Percentiles rank a stretch among this genome's conserved stretches.
Conservation (phyloP, 1,140 invertebrate genomes). For the Araneus ventricosus region DNA sequence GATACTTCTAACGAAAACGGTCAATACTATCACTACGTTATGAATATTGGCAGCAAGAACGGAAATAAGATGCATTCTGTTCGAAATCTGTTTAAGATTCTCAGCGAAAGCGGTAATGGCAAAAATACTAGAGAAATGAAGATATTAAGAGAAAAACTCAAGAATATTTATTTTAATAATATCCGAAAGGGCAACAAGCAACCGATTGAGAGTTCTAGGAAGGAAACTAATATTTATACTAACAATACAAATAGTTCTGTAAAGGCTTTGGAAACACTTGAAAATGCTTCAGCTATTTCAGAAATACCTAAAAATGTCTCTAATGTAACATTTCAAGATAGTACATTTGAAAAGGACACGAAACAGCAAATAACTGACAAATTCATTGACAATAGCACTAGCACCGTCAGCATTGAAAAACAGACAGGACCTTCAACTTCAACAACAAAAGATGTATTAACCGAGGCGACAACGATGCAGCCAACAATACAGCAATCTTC, state of each 20-base stretch:
- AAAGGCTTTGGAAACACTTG: not conserved
- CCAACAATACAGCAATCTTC: not conserved
- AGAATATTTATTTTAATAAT: not conserved
- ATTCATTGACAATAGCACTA: not conserved
- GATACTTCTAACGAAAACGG: slow-evolving; percentile 27
- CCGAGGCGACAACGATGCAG: not conserved
- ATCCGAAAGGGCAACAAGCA: not conserved
- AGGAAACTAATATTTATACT: not conserved
- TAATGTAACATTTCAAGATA: not conserved
- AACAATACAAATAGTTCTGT: not conserved
- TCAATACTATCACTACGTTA: slow-evolving; percentile 54
- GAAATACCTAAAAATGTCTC: not conserved
- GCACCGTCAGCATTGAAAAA: not conserved
- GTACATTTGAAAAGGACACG: not conserved
- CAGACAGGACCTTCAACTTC: not conserved
- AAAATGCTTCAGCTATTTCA: not conserved
- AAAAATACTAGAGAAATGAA: not conserved
- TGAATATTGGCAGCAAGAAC: not conserved
- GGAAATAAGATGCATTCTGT: not conserved
- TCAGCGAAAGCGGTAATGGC: not conserved
- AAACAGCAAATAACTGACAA: not conserved
- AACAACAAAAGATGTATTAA: too few relatives aligned
- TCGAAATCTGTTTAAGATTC: slow-evolving; percentile 39
- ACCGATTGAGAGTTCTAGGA: too few relatives aligned
- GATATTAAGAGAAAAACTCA: not conserved